phyloP scores from a whole-genome alignment of 2,888 invertebrate genomes.

The Limulus polyphemus region DNA sequence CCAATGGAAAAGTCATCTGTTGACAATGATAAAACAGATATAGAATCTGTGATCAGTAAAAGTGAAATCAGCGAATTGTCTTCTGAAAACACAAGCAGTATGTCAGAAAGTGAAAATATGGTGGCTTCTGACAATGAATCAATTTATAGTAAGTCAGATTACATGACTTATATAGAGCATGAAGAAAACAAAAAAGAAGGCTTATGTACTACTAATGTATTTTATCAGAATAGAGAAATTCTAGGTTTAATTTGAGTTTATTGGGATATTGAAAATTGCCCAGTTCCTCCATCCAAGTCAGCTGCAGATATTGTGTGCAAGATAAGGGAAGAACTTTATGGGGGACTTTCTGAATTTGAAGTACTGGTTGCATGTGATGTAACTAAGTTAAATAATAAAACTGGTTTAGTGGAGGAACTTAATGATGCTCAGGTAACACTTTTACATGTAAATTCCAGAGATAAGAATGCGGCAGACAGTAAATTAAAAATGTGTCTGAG shows the following conservation, averaged over 20 bases:
- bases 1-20: no score
- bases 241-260: conserved; percentile 55
- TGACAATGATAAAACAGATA: no score
- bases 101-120: no score
- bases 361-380: conserved; percentile 75
- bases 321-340: conserved; percentile 44
- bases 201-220: no score
- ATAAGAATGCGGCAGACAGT: conserved; percentile 73
- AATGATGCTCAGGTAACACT: conserved; percentile 74
- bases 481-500: conserved; percentile 69
- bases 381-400: conserved; percentile 59
- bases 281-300: conserved; percentile 67
- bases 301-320: conserved; percentile 58
- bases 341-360: conserved; percentile 67
- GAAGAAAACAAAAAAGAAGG: no score
- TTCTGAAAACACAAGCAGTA: no score
- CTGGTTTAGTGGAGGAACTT: conserved; percentile 57
- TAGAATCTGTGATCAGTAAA: no score
- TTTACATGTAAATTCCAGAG: conserved; percentile 67
- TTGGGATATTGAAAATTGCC: conserved; percentile 88
- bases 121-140: no score
- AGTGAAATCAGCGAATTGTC: no score
- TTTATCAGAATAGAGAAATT: no score
- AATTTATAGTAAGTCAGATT: no score
- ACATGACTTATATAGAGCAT: no score